phyloP scores from a whole-genome alignment of 2,113 vertebrate genomes.

The Poeciliopsis turrubarensis region DNA sequence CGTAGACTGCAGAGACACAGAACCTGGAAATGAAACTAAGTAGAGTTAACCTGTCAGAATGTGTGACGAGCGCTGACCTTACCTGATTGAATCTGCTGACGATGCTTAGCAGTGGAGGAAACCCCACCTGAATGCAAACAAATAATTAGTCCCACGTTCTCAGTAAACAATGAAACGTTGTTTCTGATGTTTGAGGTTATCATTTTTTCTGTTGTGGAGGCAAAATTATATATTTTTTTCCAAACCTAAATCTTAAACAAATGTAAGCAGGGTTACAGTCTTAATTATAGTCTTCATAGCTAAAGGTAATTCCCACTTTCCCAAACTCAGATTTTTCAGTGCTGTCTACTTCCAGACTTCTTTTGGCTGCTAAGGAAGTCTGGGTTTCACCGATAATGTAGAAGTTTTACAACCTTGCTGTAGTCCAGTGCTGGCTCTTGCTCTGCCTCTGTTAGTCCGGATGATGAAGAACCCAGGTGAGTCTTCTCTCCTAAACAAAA shows the following conservation, averaged over 20 bases:
- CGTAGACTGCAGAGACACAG: constrained; percentile 80
- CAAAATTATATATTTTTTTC: no score
- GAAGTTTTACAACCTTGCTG: constrained; percentile 79
- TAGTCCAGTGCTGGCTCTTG: constrained; percentile 86
- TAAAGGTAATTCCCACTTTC: no score
- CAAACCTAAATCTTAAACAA: no score
- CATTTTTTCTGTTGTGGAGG: no score
- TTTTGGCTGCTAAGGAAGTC: no score
- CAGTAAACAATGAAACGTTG: not conserved
- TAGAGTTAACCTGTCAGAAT: not conserved
- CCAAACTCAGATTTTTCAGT: no score
- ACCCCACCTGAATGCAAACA: constrained; percentile 85
- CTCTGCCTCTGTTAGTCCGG: constrained; percentile 63
- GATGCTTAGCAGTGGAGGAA: constrained; percentile 95
- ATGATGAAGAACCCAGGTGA: constrained; percentile 71
- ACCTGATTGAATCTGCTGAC: constrained; percentile 96
- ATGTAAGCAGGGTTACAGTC: no score
- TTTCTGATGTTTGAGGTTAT: no score
- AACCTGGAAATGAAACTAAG: not conserved
- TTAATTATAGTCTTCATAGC: no score
- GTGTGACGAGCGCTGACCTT: constrained; percentile 12
- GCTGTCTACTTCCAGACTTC: no score
- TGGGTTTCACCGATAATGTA: not conserved
- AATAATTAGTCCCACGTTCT: not conserved
- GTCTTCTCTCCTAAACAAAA: constrained; percentile 92